Conservation (phyloP, 2,888 invertebrate genomes). For the Nemotelus pantherinus region DNA sequence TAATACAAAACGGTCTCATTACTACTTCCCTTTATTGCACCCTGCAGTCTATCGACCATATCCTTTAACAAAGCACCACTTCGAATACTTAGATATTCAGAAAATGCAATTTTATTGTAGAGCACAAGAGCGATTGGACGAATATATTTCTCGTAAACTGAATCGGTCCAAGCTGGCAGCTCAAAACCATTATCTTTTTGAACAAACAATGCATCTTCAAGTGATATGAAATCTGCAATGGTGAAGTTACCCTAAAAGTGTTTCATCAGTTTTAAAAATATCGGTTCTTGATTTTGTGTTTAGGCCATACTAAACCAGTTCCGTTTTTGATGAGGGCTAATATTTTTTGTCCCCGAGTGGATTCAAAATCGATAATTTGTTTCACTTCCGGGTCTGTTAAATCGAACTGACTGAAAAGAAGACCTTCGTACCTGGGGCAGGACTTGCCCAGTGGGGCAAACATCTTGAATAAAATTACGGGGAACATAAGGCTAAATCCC, state of each 20-base stretch:
- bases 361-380: neutral
- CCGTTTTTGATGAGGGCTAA: neutral
- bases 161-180: constrained; percentile 75
- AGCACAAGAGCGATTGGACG: neutral
- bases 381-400: constrained; percentile 1
- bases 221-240: neutral
- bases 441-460: neutral
- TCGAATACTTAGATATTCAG: constrained; percentile 71
- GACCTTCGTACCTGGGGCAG: constrained; percentile 7
- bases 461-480: neutral
- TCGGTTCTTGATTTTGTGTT: too few relatives aligned
- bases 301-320: neutral
- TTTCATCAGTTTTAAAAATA: too few relatives aligned
- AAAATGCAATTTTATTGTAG: neutral
- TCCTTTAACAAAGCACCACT: constrained; percentile 76
- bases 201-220: constrained; percentile 69
- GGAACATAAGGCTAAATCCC: neutral
- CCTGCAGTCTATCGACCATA: constrained; percentile 69
- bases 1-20: constrained; percentile 69
- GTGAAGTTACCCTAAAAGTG: neutral
- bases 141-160: constrained; percentile 69
- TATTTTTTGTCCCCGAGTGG: neutral
- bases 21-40: constrained; percentile 63
- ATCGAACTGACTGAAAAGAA: neutral
- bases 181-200: constrained; percentile 70